Evolutionary conservation across 2,113 vertebrate species (phyloP).

Genomic region (Hemichromis elongatus): DNA sequence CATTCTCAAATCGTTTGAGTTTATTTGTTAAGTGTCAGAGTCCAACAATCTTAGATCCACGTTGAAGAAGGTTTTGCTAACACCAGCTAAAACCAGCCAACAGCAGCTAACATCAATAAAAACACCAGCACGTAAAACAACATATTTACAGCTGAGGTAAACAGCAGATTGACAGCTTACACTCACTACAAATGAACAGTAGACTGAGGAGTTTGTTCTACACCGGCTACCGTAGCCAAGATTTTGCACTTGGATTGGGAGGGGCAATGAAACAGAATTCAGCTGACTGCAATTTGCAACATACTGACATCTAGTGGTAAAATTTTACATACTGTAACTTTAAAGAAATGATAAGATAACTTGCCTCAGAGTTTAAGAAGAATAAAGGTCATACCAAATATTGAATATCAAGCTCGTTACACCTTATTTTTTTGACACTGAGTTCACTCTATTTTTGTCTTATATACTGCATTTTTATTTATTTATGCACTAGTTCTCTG

Average conservation of each 20-base stretch:
- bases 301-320: not conserved
- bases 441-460: not conserved
- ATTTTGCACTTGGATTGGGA: not conserved
- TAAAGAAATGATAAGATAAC: not conserved
- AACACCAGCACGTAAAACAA: not conserved
- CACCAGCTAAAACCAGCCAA: not conserved
- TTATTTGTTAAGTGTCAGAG: not conserved
- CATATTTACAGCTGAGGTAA: not conserved
- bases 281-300: not conserved
- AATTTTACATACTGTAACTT: not conserved
- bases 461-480: not conserved
- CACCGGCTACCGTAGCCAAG: not conserved
- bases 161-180: not conserved
- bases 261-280: not conserved
- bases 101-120: not conserved
- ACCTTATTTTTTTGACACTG: not conserved
- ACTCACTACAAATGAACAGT: not conserved
- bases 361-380: not conserved
- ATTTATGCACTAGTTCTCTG: not conserved
- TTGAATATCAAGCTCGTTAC: not conserved
- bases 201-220: not conserved
- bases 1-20: not conserved
- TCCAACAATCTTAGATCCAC: not conserved
- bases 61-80: not conserved
- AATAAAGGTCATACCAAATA: not conserved